These are phyloP conservation scores for Hyposoter didymator DNA, from an alignment of 2,888 invertebrate species.

Conservation along the genomic window DNA sequence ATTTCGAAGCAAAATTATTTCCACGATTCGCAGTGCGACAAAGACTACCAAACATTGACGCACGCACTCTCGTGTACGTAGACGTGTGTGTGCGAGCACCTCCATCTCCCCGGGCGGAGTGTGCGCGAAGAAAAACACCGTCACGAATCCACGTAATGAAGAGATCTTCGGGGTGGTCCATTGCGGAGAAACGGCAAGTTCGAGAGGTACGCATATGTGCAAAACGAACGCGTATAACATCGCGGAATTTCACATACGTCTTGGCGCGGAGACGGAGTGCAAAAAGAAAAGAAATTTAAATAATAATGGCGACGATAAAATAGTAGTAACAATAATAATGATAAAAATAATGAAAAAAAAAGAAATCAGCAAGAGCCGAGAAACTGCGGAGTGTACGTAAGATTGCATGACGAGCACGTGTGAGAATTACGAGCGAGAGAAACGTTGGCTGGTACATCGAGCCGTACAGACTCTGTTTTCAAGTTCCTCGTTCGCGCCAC, in stretches of 20 bases:
- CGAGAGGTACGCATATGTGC: constrained; percentile 28
- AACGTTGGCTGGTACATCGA: constrained; percentile 32
- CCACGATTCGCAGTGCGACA: constrained; percentile 41
- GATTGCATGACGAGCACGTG: constrained; percentile 47
- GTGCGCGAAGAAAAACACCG: constrained; percentile 63
- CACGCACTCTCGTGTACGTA: background rate
- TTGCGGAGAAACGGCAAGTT: constrained; percentile 51
- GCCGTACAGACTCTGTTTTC: constrained; percentile 27
- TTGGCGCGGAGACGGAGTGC: background rate
- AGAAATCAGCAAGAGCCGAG: background rate
- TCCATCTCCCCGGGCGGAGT: background rate
- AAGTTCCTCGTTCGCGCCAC: constrained; percentile 65
- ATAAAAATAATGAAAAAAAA: constrained; percentile 5
- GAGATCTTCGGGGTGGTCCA: constrained; percentile 79
- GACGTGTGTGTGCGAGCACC: constrained; percentile 13
- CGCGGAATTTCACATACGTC: constrained; percentile 34
- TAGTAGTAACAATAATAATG: background rate
- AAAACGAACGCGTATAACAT: constrained; percentile 41
- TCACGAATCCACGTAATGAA: constrained; percentile 72
- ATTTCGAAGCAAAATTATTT: constrained; percentile 43
- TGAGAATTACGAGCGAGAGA: constrained; percentile 60
- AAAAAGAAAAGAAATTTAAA: constrained; percentile 19
- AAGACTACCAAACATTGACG: constrained; percentile 6
- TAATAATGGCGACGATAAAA: constrained; percentile 17
- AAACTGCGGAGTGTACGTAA: constrained; percentile 50